These are phyloP conservation scores for Passer domesticus DNA, from an alignment of 2,113 vertebrate genomes.

Conservation along the genomic window DNA sequence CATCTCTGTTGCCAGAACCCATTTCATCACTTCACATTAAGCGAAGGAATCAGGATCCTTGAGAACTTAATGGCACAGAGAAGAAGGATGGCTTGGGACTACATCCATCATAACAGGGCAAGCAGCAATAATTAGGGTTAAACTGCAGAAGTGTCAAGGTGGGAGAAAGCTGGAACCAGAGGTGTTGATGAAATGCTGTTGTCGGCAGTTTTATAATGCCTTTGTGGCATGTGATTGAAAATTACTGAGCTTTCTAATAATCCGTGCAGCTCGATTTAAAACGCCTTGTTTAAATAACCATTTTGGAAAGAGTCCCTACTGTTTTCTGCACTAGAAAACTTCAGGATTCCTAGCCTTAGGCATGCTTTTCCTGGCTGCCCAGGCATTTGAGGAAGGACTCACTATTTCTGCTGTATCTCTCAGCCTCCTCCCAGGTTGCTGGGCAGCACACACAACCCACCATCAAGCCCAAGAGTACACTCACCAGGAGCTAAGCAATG, in stretches of 20 bases:
- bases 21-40: background rate
- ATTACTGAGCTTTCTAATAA: background rate
- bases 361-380: background rate
- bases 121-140: background rate
- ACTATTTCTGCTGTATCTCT: background rate
- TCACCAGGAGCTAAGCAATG: background rate
- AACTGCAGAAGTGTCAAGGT: background rate
- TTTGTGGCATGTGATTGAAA: background rate
- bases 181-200: background rate
- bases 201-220: background rate
- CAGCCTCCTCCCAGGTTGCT: background rate
- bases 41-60: background rate
- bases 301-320: background rate
- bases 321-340: background rate
- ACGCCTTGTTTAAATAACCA: background rate
- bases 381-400: background rate
- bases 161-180: background rate
- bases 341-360: background rate
- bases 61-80: background rate
- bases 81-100: background rate
- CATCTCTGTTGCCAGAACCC: background rate
- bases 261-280: slow-evolving; percentile 1
- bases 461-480: background rate
- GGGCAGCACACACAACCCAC: background rate
- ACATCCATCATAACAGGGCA: background rate